phyloP scores from a whole-genome alignment of 2,113 vertebrate species.

The Tapirus terrestris region DNA sequence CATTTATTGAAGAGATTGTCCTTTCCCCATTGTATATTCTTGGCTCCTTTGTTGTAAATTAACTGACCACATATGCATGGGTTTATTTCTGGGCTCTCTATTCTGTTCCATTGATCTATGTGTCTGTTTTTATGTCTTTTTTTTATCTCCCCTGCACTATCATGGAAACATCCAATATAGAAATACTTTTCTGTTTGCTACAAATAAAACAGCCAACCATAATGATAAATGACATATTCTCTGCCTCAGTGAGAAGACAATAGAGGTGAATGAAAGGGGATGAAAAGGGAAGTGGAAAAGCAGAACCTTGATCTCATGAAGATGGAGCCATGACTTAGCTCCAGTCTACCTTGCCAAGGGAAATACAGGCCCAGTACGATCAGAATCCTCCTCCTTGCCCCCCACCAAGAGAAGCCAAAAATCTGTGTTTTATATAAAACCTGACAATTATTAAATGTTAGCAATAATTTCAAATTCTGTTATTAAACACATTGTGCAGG shows the following conservation, averaged over 20 bases:
- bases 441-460: not conserved
- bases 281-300: not conserved
- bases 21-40: not conserved
- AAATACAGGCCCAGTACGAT: not conserved
- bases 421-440: not conserved
- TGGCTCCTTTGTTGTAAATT: not conserved
- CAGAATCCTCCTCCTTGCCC: not conserved
- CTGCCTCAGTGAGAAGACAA: not conserved
- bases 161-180: not conserved
- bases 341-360: not conserved
- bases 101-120: not conserved
- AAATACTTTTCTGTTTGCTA: not conserved
- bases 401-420: not conserved
- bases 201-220: not conserved
- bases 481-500: not conserved
- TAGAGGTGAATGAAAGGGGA: not conserved
- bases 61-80: not conserved
- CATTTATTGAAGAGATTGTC: not conserved
- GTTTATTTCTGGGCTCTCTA: not conserved
- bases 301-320: not conserved
- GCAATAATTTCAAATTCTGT: not conserved
- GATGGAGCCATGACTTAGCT: not conserved
- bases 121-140: not conserved
- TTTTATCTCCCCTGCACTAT: not conserved
- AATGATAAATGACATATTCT: not conserved